Evolutionary conservation across 1,140 invertebrate genomes (phyloP), one percentile per base, ranked within the genome.

Genomic region (Elysia chlorotica): DNA sequence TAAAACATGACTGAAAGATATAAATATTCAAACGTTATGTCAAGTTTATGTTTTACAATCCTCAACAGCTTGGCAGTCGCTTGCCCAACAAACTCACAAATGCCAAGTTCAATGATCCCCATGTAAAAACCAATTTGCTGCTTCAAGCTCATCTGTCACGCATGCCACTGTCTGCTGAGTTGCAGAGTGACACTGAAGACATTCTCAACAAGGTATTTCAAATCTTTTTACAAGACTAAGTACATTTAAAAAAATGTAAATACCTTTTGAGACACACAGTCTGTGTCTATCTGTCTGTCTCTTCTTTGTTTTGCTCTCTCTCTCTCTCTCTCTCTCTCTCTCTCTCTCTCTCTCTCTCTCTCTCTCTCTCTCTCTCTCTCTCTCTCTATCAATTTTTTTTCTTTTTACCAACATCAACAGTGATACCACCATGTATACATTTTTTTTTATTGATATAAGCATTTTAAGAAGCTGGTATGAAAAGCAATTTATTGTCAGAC

Each of bases 101-200:
- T 72, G 89, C 90, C 6, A 92, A 93, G 78, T 97, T 93, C 89
- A 98, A 96, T 81, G 96, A 99, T 90, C 97, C 98, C 0, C 97
- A 99, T 82, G 92, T 98, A 0, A 99, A 99, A 85, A 96, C 97
- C 0, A 98, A 99, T 87, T 89, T 99, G 35, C 85, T 99, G 25
- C 88, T 99, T 1, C 97, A 99, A 85, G 96, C 97, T 1, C 97
- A 99, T 90, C 89, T 99, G 2, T 97, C 96, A 0, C 90, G 98
- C 14, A 92, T 98, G 82, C 95, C 97, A 82, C 87, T 99, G 21
- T 84, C 86, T 0, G 96, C 97, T 0, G 98, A 99, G 88, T 88
- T 99, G 21, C 97, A 99, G 85, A 95, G 96, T 31, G 98, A 99
- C 83, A 99, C 96, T 0, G 96, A 99, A 86, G 86, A 92, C 1